phyloP scores from a whole-genome alignment of 2,113 vertebrate species.

The Murina feae region DNA sequence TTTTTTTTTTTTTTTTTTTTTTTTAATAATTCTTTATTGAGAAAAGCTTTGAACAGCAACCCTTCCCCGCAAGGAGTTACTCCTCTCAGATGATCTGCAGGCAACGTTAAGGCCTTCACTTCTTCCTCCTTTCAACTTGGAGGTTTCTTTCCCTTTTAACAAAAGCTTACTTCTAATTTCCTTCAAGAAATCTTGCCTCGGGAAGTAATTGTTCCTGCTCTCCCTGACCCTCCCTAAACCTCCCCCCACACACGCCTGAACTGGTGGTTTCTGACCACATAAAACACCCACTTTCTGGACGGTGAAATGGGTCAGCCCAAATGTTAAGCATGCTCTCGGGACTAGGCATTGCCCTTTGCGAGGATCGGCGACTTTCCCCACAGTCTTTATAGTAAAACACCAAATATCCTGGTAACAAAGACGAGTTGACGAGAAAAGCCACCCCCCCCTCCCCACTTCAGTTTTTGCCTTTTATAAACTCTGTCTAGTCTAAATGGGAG shows the following conservation, averaged over 20 bases:
- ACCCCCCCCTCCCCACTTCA: not conserved
- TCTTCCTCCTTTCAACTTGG: not conserved
- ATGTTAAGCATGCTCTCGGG: not conserved
- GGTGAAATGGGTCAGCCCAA: not conserved
- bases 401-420: not conserved
- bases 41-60: not conserved
- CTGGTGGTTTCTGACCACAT: not conserved
- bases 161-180: not conserved
- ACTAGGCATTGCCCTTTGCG: not conserved
- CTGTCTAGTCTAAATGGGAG: no score
- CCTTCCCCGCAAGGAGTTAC: not conserved
- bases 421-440: not conserved
- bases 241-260: not conserved
- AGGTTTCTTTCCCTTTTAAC: not conserved
- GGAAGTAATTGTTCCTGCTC: not conserved
- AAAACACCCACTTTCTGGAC: not conserved
- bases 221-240: no score
- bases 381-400: not conserved
- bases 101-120: fast-evolving
- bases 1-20: no score
- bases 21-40: not conserved
- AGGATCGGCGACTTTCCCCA: not conserved
- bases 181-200: not conserved
- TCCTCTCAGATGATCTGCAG: no score
- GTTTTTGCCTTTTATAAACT: not conserved